phyloP scores from a whole-genome alignment of 2,888 invertebrate genomes.

The Lithophane leautieri region DNA sequence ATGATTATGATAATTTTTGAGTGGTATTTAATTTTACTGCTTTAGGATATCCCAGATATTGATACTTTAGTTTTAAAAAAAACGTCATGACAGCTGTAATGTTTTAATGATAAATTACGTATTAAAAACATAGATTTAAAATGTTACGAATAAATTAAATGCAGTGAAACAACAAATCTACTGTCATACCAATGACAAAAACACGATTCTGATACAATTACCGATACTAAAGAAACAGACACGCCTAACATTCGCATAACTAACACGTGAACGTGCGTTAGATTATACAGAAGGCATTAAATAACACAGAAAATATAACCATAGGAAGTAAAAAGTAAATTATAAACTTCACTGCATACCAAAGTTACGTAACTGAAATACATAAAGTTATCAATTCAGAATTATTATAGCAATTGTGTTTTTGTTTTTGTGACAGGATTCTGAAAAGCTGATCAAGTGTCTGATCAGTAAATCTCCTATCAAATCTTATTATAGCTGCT shows the following conservation, averaged over 20 bases:
- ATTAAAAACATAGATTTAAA: not conserved
- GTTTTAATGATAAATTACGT: not conserved
- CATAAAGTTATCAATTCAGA: conserved; percentile 2
- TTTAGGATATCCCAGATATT: conserved; percentile 3
- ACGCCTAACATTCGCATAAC: conserved; percentile 35
- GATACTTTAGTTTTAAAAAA: not conserved
- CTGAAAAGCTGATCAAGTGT: not conserved
- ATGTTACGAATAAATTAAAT: not conserved
- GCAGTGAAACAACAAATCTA: not conserved
- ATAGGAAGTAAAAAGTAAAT: conserved; percentile 37
- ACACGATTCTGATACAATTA: conserved; percentile 5
- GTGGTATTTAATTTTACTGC: conserved; percentile 9
- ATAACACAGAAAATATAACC: conserved; percentile 35
- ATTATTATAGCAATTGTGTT: not conserved
- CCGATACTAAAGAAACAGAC: not conserved
- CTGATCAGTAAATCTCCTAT: not conserved
- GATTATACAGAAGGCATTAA: conserved; percentile 31
- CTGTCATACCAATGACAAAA: not conserved
- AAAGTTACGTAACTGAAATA: conserved; percentile 21
- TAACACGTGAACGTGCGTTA: conserved; percentile 19
- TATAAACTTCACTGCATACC: conserved; percentile 7
- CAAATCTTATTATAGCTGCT: not conserved
- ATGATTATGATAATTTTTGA: conserved; percentile 14
- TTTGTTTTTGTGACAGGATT: not conserved
- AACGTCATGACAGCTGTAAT: not conserved